These are phyloP conservation scores for Nephrotoma flavescens DNA, from an alignment of 2,888 invertebrate genomes.

Conservation along the genomic window DNA sequence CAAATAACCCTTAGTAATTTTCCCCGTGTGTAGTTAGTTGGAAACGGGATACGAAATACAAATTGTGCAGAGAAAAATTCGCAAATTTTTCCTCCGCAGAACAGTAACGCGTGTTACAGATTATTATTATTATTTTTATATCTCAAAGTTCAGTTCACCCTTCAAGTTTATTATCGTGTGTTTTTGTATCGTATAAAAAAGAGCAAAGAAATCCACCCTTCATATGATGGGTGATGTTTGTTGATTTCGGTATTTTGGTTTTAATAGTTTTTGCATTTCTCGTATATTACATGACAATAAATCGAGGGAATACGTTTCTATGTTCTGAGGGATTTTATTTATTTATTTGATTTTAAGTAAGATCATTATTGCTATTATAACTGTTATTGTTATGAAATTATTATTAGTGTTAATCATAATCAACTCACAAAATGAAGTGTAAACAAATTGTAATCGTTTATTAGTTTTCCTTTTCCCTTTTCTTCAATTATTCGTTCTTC, in stretches of 20 bases:
- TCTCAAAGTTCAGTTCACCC: not conserved
- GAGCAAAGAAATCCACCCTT: not conserved
- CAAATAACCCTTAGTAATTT: not conserved
- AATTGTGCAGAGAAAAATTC: not conserved
- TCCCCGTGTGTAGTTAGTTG: not conserved
- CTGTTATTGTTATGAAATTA: not conserved
- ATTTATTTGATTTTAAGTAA: not conserved
- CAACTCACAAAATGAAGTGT: not conserved
- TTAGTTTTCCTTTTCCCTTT: not conserved
- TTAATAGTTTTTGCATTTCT: not conserved
- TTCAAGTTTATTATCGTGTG: not conserved
- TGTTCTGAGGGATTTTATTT: not conserved
- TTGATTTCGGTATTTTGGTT: not conserved
- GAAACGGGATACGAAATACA: too few relatives aligned
- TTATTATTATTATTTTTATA: not conserved
- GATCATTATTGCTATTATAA: not conserved
- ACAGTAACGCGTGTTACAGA: not conserved
- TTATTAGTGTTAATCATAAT: not conserved
- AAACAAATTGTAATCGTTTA: not conserved
- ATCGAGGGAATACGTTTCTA: not conserved
- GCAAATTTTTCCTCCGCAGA: not conserved
- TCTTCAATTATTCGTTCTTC: not conserved
- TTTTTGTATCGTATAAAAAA: not conserved
- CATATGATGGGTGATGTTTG: not conserved
- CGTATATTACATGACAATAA: not conserved